These are phyloP conservation scores for Sphaeridia pumilis DNA, from an alignment of 2,888 invertebrate species.

Conservation along the genomic window DNA sequence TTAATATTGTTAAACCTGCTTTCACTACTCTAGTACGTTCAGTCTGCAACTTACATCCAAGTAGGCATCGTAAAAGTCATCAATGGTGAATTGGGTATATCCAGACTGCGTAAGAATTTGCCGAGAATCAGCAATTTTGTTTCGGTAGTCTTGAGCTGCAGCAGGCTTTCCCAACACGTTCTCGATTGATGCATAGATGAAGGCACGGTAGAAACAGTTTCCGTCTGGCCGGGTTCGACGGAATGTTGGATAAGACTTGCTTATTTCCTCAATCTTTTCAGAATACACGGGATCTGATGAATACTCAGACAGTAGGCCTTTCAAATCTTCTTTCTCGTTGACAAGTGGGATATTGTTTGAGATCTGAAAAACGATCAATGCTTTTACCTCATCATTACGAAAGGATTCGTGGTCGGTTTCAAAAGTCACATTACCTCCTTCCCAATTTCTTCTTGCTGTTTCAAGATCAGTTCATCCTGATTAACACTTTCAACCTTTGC, in stretches of 20 bases:
- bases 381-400: background rate
- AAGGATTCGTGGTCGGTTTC: background rate
- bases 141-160: constrained; percentile 58
- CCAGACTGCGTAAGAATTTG: constrained; percentile 77
- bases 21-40: background rate
- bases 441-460: constrained; percentile 87
- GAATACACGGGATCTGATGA: constrained; percentile 69
- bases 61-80: constrained; percentile 86
- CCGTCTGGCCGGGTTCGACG: constrained; percentile 86
- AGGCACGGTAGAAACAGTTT: constrained; percentile 94
- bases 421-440: constrained; percentile 75
- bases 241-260: constrained; percentile 68
- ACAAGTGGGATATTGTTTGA: constrained; percentile 71
- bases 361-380: constrained; percentile 49
- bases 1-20: background rate
- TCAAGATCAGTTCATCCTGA: constrained; percentile 73
- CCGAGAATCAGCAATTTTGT: constrained; percentile 74
- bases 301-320: constrained; percentile 72
- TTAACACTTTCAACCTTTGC: background rate
- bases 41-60: constrained; percentile 51
- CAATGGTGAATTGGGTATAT: constrained; percentile 92
- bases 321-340: constrained; percentile 62
- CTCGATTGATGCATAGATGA: constrained; percentile 89
- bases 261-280: constrained; percentile 67
- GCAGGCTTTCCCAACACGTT: constrained; percentile 70